phyloP scores from a whole-genome alignment of 53 echinoderm and acorn worm genomes.

The Crossaster papposus region DNA sequence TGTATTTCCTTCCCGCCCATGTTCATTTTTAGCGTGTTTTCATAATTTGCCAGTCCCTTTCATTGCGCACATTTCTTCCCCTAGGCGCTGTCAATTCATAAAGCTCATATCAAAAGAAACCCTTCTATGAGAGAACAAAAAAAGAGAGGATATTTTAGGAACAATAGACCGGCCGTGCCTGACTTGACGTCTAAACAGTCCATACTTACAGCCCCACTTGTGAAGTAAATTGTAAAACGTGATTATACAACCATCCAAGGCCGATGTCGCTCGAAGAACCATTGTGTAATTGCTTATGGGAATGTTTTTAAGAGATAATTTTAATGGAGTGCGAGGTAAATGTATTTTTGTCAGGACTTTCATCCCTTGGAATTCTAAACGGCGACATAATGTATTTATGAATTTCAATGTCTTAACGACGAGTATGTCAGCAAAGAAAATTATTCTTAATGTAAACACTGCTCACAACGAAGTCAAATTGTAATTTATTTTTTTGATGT shows the following conservation, averaged over 20 bases:
- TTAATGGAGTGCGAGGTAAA: conserved; percentile 49
- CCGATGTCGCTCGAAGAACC: neutral
- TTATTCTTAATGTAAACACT: no score
- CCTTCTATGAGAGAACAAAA: neutral
- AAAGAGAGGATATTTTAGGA: conserved; percentile 32
- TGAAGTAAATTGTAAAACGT: conserved; percentile 62
- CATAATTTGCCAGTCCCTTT: conserved; percentile 27
- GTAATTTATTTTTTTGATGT: neutral
- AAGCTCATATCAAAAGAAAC: conserved; percentile 35
- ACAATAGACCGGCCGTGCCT: conserved; percentile 37
- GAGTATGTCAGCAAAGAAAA: no score
- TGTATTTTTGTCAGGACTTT: conserved; percentile 21
- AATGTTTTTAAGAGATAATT: conserved; percentile 60
- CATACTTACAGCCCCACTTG: conserved; percentile 54
- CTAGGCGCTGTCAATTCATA: conserved; percentile 43
- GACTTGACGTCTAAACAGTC: conserved; percentile 32
- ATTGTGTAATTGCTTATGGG: conserved; percentile 50
- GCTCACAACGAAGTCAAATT: neutral
- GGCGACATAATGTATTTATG: neutral
- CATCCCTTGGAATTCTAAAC: neutral
- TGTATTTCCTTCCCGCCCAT: conserved; percentile 2
- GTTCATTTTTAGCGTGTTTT: conserved; percentile 31
- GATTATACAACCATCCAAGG: conserved; percentile 54
- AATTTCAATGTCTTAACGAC: neutral
- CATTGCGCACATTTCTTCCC: conserved; percentile 11